Evolutionary conservation across 2,113 vertebrate genomes (phyloP), one percentile per base, ranked within the genome.

Genomic region (Spermophilus dauricus): DNA sequence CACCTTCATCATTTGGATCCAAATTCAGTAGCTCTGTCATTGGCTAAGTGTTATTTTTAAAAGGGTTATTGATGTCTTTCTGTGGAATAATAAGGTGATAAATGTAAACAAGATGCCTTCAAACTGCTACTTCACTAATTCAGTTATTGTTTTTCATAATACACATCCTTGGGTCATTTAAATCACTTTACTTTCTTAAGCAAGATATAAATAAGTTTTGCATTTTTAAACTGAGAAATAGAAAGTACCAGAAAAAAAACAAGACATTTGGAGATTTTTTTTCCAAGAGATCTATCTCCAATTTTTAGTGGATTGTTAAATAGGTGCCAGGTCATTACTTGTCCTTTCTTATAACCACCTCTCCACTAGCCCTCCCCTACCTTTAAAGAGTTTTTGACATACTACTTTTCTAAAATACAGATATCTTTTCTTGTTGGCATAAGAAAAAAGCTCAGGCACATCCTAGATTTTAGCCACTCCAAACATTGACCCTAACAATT

Each of bases 41-140:
- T 91, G 30, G 37, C 56, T 88, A 76, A 73, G 37, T 91, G 37
- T 86, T 96, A 94, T 86, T 93, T 91, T 97, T 5, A 34, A 53
- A 95, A 96, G 96, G 34, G 39, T 94, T 96, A 89, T 83, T 65
- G n/a, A 93, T 91, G 28, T 69, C 67, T 95, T 86, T 87, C 37
- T 96, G 48, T 83, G 73, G 94, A 95, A 89, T 89, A 91, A 83
- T 83, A 72, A 80, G 45, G 39, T 70, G 42, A 89, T 56, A 92
- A 95, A 95, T 96, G 48, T 84, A 96, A 97, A 92, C 45, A 95
- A 75, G 48, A 86, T 83, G 13, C 2, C 89, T 96, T 95, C 28
- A 96, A 78, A 84, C 11, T 45, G 24, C 61, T 56, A 69, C 48
- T 86, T 97, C 63, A 95, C 96, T 91, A 89, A 90, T 87, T 92